Base-by-base conservation (phyloP, 2,888 invertebrate species). In the Tortricodes alternella region DNA sequence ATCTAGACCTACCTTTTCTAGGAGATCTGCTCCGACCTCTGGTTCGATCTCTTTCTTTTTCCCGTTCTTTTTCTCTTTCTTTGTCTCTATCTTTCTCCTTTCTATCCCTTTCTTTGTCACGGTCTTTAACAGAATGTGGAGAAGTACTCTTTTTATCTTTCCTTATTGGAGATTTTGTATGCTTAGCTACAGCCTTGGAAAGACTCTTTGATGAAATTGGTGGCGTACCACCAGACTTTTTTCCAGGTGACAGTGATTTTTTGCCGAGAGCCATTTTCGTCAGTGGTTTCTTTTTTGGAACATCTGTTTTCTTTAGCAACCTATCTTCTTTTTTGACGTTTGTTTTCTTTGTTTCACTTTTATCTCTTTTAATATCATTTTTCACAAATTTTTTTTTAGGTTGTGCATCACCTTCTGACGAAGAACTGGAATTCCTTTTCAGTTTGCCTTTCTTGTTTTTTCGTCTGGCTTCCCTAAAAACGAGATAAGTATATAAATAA, bases 331-430 rank as follows among this genome's bases (percentile, higher is more conserved):
- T 91, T 67, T 91, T 91, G 8, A 73, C 35, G 51, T 60, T 65
- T 38, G 70, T 59, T 70, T 92, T 92, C 68, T 92, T 92, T 34
- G 76, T 69, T 58, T 81, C 84, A 75, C 70, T 80, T 76, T 88
- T 89, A 60, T 87, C 89, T 63, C 82, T 76, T 76, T 91, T 91
- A 13, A 76, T 50, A 27, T 89, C 89, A 63, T 57, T 73, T 83
- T 90, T 91, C 16, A 85, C 66, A 62, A 92, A 89, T 71, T 92
- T 93, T 68, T 92, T 92, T 73, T 91, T 91, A 21, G 86, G 66
- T 53, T 86, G 86, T 34, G 90, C 87, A 63, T 93, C 93, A 52
- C 92, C 92, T 62, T 94, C 95, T 2, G 95, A 94, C 7, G 94
- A 93, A 11, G 92, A 92, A 68, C 92, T 93, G 0, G 93, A 93